Base-by-base conservation (phyloP, 2,888 invertebrate species). In the Spatulosminthurus flaviceps region DNA sequence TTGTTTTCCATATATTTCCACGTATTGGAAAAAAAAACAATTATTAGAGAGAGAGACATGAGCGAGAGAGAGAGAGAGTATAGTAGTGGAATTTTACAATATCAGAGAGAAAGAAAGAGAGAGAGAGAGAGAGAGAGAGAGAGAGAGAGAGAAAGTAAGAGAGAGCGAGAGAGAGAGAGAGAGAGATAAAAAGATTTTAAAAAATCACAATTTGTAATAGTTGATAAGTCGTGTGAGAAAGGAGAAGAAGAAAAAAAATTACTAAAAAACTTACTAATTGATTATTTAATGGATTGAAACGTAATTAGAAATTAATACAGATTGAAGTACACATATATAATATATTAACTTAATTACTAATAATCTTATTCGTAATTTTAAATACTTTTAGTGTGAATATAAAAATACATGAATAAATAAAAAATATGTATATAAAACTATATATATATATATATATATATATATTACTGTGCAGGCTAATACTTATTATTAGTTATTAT, bases 1-100 rank as follows among this genome's bases (percentile, higher is more conserved):
- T 51, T 51, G 51, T 51, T 51, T 51, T 51, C 51, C 51, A 51
- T n/a, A n/a, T n/a, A n/a, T 51, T 51, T 51, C 51, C 51, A 51
- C 51, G n/a, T n/a, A 51, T 51, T 51, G 51, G 51, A 51, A 51
- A 19, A 51, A 51, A 51, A 16, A 51, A 16, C 51, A 2, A 51
- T 5, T 9, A 19, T 9, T 5, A n/a, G 51, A 51, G n/a, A n/a
- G 51, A 51, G 16, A 51, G 51, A 51, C 1, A 51, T 9, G 34
- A 34, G 34, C 34, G 34, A 34, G 34, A 4, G 34, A 34, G 34
- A 34, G 34, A 34, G 51, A 51, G 51, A n/a, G 51, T n/a, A 51
- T 5, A 19, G 51, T 51, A 51, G 51, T 19, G n/a, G 51, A 51
- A 51, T 51, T 51, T 51, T 51, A 51, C 51, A 51, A 19, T 51